Conservation (phyloP, 2,888 invertebrate genomes). For the Parasteatoda lunata region DNA sequence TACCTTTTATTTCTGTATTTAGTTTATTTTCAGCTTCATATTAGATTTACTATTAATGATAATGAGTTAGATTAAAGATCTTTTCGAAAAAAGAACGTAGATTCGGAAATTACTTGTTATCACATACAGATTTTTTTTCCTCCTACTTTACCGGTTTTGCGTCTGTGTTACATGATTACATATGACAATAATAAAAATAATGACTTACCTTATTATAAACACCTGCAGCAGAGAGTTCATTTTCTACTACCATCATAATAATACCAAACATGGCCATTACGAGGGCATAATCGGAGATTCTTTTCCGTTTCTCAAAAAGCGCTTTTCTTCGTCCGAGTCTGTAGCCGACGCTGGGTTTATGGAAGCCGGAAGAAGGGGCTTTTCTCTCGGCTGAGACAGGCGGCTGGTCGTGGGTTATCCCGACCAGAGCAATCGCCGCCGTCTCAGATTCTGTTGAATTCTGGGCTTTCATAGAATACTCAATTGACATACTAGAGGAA, state of each 20-base stretch:
- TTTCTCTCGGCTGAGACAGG: slow-evolving; percentile 9
- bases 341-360: slow-evolving; percentile 95
- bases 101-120: too few relatives aligned
- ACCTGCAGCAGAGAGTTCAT: slow-evolving; percentile 97
- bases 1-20: too few relatives aligned
- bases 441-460: slow-evolving; percentile 67
- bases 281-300: slow-evolving; percentile 98
- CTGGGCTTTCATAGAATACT: slow-evolving; percentile 78
- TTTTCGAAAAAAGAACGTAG: too few relatives aligned
- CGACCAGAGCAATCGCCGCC: slow-evolving; percentile 66
- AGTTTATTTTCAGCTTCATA: too few relatives aligned
- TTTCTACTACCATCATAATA: slow-evolving; percentile 99
- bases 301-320: slow-evolving; percentile 97
- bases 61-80: too few relatives aligned
- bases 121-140: too few relatives aligned
- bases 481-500: slow-evolving; percentile 92
- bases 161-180: neutral
- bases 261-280: slow-evolving; percentile 99
- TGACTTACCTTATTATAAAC: slow-evolving; percentile 92
- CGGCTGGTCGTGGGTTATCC: slow-evolving; percentile 46
- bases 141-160: too few relatives aligned
- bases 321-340: slow-evolving; percentile 97
- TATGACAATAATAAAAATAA: neutral
- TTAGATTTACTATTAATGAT: too few relatives aligned
- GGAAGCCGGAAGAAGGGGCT: slow-evolving; percentile 53